Base-by-base conservation (phyloP, 2,888 invertebrate genomes). In the Crioceris asparagi region DNA sequence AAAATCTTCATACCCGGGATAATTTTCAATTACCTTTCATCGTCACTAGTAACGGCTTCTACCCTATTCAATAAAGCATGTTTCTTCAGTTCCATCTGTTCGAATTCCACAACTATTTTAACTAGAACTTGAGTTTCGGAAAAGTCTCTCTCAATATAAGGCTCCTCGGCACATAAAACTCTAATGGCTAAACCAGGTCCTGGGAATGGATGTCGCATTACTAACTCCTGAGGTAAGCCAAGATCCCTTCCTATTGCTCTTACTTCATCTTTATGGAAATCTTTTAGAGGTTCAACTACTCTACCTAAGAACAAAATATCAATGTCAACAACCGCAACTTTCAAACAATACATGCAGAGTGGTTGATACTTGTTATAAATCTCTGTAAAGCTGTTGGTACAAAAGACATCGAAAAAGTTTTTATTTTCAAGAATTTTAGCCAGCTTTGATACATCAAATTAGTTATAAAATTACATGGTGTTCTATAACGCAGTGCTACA, bases 231-330 rank as follows among this genome's bases (percentile, higher is more conserved):
- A 7, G 94, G 87, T 45, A 98, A 71, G 1, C 93, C 93, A 39
- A 98, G 71, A 66, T 91, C 91, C 55, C 77, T 69, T 35, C 98
- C 98, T 46, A 98, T 68, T 39, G 76, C 74, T 40, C 97, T 75
- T 15, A 91, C 90, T 74, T 97, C 97, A 60, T 97, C 97, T 70
- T 98, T 98, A 66, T 99, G 98, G 63, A 98, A 99, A 69, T 98
- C 97, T 66, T 83, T 84, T 38, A 98, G 71, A n/a, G 98, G 98
- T 65, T 98, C 98, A 8, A 98, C 84, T 14, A 98, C 94, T 36
- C 90, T 73, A 8, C 94, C 46, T 46, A 17, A 23, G 41, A 37
- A n/a, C n/a, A n/a, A n/a, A n/a, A n/a, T n/a, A n/a, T n/a, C n/a
- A n/a, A n/a, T n/a, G n/a, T n/a, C n/a, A n/a, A n/a, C n/a, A n/a